These are phyloP conservation scores for Spisula solida DNA, from an alignment of 2,888 invertebrate species.

Conservation along the genomic window DNA sequence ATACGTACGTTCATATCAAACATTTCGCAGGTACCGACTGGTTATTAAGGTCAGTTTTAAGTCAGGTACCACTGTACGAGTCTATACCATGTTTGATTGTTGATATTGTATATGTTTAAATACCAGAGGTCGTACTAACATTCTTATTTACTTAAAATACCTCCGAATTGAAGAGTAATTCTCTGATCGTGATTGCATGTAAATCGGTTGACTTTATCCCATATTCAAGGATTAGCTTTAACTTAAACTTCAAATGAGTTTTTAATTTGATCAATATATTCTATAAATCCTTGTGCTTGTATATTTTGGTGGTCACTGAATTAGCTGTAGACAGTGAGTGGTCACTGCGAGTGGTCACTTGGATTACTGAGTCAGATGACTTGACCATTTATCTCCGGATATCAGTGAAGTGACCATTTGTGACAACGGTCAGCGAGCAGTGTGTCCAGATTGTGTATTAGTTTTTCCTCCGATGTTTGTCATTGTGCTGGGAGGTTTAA, in stretches of 20 bases:
- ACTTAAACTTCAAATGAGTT: neutral
- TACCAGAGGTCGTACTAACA: neutral
- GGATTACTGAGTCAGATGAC: conserved; percentile 14
- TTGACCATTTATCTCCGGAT: neutral
- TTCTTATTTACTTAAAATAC: conserved; percentile 20
- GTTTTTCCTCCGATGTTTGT: neutral
- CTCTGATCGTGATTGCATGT: neutral
- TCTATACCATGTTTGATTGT: conserved; percentile 22
- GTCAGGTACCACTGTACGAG: neutral
- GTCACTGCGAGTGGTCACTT: conserved; percentile 2
- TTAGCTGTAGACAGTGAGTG: conserved; percentile 17
- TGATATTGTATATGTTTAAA: conserved; percentile 7
- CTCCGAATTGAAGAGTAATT: neutral
- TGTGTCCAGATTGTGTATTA: neutral
- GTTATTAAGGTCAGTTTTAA: neutral
- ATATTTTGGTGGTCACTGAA: conserved; percentile 5
- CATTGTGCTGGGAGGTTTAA: neutral
- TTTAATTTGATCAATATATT: conserved; percentile 17
- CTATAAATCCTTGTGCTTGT: neutral
- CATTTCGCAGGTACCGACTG: neutral
- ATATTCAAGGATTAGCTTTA: neutral
- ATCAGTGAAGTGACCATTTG: conserved; percentile 9
- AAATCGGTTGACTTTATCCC: neutral
- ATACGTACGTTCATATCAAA: neutral
- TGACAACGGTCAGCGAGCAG: conserved; percentile 9